Evolutionary conservation across 30 jellyfish, hydroid and myxozoan genomes (phyloP).

Genomic region (Clytia hemisphaerica): DNA sequence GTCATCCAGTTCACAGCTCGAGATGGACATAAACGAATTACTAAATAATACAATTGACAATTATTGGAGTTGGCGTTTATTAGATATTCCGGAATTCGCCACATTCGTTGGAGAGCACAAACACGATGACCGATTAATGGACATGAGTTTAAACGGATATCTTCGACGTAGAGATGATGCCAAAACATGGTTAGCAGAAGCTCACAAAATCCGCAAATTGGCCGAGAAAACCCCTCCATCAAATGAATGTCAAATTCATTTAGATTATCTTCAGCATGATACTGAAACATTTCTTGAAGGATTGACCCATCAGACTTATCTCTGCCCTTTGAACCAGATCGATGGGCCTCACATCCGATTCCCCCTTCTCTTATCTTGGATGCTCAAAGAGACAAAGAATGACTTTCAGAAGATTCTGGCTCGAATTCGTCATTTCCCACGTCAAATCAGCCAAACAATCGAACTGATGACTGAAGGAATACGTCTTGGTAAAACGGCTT

Average conservation of each 20-base stretch:
- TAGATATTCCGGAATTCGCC: slow-evolving; percentile 8
- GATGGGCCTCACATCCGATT: slow-evolving; percentile 5
- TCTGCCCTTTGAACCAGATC: not conserved
- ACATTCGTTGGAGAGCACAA: slow-evolving; percentile 7
- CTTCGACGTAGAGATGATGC: not conserved
- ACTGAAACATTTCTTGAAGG: not conserved
- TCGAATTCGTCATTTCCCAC: not conserved
- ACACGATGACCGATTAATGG: not conserved
- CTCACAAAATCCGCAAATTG: not conserved
- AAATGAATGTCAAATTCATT: not conserved
- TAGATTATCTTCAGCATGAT: not conserved
- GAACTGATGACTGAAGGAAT: slow-evolving; percentile 17
- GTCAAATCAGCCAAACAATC: not conserved
- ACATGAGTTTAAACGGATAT: not conserved
- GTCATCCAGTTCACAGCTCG: too few species aligned
- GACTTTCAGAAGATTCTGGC: not conserved
- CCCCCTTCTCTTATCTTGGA: not conserved
- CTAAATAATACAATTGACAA: too few species aligned
- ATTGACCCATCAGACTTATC: not conserved
- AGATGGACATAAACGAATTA: too few species aligned
- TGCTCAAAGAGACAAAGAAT: not conserved
- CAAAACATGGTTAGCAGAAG: not conserved
- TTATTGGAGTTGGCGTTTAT: slow-evolving; percentile 6
- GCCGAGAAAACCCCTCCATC: not conserved
- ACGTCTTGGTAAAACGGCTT: not conserved